Evolutionary conservation across 2,113 vertebrate species (phyloP).

Genomic region (Colossoma macropomum): DNA sequence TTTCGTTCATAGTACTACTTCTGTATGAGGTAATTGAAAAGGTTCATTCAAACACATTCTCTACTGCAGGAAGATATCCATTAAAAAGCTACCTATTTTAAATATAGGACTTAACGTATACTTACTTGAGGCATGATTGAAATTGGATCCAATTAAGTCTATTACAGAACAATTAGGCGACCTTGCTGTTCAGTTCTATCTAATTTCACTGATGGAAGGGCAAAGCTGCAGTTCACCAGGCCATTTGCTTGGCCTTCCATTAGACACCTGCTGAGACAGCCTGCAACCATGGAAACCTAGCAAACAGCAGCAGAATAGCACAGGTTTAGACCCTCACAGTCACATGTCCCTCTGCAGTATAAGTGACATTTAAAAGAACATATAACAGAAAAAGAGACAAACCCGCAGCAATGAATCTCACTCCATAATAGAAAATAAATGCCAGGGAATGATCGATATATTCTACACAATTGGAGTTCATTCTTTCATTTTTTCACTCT

Average conservation of each 20-base stretch:
- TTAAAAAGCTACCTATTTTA: constrained; percentile 4
- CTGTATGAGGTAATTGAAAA: background rate
- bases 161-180: constrained; percentile 38
- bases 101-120: background rate
- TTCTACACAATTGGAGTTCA: background rate
- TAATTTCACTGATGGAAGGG: constrained; percentile 42
- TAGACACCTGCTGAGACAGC: background rate
- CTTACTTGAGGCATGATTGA: constrained; percentile 18
- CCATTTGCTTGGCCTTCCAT: constrained; percentile 33
- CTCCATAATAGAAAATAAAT: constrained; percentile 5
- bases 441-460: background rate
- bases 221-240: background rate
- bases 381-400: constrained; percentile 2
- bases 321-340: background rate
- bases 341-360: background rate
- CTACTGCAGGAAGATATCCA: background rate
- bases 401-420: background rate
- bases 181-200: constrained; percentile 14
- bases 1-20: background rate
- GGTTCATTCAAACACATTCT: background rate
- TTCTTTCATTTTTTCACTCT: constrained; percentile 6
- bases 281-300: constrained; percentile 11
- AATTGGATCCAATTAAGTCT: constrained; percentile 16
- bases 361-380: constrained; percentile 3
- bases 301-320: background rate